Percentiles rank a stretch among this genome's conserved stretches.
These are phyloP conservation scores for Malurus splendens DNA, from an alignment of 2,797 vertebrate genomes.

Conservation along the genomic window DNA sequence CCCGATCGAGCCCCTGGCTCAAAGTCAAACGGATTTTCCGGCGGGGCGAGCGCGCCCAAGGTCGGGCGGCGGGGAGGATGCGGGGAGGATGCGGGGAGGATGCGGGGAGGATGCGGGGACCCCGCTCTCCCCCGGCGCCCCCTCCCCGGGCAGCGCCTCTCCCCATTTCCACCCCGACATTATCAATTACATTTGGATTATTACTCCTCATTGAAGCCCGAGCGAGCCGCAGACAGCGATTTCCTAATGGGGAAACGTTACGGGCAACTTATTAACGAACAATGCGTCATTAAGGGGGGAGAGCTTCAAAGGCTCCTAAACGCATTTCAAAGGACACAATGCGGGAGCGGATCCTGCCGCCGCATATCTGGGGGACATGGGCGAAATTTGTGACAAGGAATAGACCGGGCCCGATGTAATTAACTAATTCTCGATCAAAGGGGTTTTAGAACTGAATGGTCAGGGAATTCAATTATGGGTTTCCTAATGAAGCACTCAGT, in stretches of 20 bases:
- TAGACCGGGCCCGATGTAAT: constrained; percentile 47
- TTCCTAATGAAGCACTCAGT: constrained; percentile 49
- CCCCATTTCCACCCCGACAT: constrained; percentile 8
- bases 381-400: constrained; percentile 56
- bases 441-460: constrained; percentile 61
- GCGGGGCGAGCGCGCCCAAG: background rate
- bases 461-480: constrained; percentile 62
- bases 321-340: constrained; percentile 66
- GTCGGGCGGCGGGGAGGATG: background rate
- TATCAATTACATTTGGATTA: constrained; percentile 58
- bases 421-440: constrained; percentile 67
- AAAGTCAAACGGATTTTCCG: background rate
- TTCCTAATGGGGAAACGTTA: constrained; percentile 65
- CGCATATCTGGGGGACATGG: constrained; percentile 53
- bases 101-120: background rate
- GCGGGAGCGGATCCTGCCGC: background rate
- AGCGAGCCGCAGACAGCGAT: constrained; percentile 41
- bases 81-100: background rate
- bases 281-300: constrained; percentile 64
- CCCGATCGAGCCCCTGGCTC: background rate
- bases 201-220: constrained; percentile 37
- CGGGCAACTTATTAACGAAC: constrained; percentile 66
- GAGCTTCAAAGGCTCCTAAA: constrained; percentile 63
- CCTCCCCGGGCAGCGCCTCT: background rate
- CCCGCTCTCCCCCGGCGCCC: background rate